A percentile compares a stretch with the other conserved stretches of the same genome.
Conservation (phyloP, 2,113 vertebrate genomes). For the Pitta sordida region DNA sequence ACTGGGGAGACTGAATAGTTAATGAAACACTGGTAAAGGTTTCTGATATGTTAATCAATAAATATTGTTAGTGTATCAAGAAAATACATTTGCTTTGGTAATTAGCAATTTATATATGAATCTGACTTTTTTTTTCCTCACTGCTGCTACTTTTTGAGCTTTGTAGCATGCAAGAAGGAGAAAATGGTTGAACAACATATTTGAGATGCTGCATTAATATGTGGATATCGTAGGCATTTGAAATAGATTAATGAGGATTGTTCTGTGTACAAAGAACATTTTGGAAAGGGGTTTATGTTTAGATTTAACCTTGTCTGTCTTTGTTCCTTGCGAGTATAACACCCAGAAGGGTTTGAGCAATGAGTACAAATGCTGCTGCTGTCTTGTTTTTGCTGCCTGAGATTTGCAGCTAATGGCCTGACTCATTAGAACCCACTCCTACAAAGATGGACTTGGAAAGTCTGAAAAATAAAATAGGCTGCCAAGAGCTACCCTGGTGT, state of each 20-base stretch:
- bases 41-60: not conserved
- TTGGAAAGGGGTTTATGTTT: not conserved
- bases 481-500: not conserved
- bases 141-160: not conserved
- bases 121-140: not conserved
- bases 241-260: slow-evolving; percentile 25
- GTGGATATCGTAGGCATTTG: not conserved
- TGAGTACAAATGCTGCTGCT: not conserved
- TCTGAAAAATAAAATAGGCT: not conserved
- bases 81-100: not conserved
- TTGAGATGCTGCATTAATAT: not conserved
- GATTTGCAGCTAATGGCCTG: slow-evolving; percentile 12
- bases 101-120: not conserved
- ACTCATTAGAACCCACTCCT: not conserved
- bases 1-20: not conserved
- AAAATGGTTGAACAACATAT: not conserved
- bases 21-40: not conserved
- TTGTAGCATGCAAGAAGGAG: not conserved
- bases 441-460: not conserved
- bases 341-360: not conserved
- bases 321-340: not conserved
- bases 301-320: slow-evolving; percentile 17
- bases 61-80: not conserved
- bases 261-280: not conserved
- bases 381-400: not conserved